Conservation (phyloP, 1,140 invertebrate genomes). For the Carposina sasakii region DNA sequence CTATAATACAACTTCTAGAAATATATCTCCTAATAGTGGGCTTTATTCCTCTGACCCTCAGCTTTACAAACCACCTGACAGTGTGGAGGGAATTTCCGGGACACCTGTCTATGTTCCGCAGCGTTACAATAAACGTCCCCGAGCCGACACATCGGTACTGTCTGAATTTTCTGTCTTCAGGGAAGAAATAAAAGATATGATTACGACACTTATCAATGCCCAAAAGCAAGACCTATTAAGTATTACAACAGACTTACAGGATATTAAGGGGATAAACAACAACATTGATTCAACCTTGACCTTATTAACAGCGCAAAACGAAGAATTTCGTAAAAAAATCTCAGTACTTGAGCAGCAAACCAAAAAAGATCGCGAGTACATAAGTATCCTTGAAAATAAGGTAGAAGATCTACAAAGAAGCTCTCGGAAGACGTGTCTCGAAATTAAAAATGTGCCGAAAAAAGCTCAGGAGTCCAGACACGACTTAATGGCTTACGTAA, state of each 20-base stretch:
- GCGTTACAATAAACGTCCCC: background rate
- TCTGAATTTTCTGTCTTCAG: background rate
- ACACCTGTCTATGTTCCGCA: background rate
- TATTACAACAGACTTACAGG: background rate
- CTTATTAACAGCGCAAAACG: background rate
- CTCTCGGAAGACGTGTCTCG: background rate
- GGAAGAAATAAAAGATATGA: background rate
- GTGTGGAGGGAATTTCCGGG: background rate
- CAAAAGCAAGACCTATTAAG: background rate
- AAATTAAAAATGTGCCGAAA: slow-evolving; percentile 7
- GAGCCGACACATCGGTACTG: background rate
- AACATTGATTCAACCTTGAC: background rate
- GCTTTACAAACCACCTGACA: background rate
- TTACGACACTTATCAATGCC: background rate
- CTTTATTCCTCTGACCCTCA: background rate
- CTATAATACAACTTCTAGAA: too few species aligned
- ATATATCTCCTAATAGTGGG: background rate
- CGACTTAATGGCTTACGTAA: background rate
- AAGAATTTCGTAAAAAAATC: background rate
- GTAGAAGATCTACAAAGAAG: background rate
- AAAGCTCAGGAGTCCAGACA: background rate
- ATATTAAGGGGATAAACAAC: background rate
- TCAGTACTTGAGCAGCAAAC: background rate
- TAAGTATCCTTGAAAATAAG: background rate
- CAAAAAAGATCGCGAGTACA: background rate